Evolutionary conservation across 2,888 invertebrate species (phyloP).

Genomic region (Philereme vetulata): DNA sequence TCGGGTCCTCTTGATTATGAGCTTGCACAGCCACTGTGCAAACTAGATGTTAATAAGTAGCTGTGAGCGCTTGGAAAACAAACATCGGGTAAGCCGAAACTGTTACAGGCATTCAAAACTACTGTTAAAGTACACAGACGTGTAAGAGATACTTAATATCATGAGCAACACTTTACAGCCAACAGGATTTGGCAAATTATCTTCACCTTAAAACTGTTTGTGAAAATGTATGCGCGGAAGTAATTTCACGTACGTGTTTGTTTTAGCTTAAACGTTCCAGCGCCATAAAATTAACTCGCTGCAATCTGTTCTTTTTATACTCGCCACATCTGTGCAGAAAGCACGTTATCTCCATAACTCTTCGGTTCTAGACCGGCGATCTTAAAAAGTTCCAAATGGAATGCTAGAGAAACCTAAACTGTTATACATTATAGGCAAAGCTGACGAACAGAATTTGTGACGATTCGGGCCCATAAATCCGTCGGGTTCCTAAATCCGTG

Average conservation of each 20-base stretch:
- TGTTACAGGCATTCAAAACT: slow-evolving; percentile 27
- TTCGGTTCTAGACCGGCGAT: slow-evolving; percentile 48
- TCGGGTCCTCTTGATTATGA: slow-evolving; percentile 8
- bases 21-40: slow-evolving; percentile 14
- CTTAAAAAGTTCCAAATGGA: slow-evolving; percentile 55
- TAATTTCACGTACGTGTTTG: slow-evolving; percentile 70
- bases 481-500: slow-evolving; percentile 73
- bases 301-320: slow-evolving; percentile 61
- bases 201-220: slow-evolving; percentile 62
- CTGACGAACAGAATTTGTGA: slow-evolving; percentile 69
- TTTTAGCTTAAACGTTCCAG: slow-evolving; percentile 62
- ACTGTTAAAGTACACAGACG: slow-evolving; percentile 27
- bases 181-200: slow-evolving; percentile 65
- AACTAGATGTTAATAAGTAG: slow-evolving; percentile 22
- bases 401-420: slow-evolving; percentile 48
- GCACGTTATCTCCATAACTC: slow-evolving; percentile 66
- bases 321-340: slow-evolving; percentile 55
- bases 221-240: slow-evolving; percentile 63
- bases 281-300: slow-evolving; percentile 63
- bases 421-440: slow-evolving; percentile 64
- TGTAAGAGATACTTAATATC: slow-evolving; percentile 39
- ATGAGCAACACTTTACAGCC: slow-evolving; percentile 52
- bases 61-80: slow-evolving; percentile 20
- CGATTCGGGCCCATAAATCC: slow-evolving; percentile 70
- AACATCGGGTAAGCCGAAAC: slow-evolving; percentile 25